phyloP scores from a whole-genome alignment of 2,888 invertebrate genomes.

The Ischnura elegans region DNA sequence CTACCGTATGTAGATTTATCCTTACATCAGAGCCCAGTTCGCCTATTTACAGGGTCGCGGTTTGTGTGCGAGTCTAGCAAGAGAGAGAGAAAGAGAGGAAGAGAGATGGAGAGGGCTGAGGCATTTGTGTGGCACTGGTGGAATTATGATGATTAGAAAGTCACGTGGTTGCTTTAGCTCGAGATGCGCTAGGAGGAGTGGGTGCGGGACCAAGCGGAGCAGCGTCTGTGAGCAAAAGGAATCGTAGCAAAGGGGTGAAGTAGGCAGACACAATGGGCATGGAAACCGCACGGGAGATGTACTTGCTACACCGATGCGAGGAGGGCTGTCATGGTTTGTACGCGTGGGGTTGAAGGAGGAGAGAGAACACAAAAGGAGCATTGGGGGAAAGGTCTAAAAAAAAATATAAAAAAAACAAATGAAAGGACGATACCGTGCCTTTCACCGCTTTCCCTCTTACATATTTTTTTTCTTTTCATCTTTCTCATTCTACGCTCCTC shows the following conservation, averaged over 20 bases:
- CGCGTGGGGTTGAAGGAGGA: background rate
- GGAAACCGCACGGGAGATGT: constrained; percentile 12
- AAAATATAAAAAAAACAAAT: background rate
- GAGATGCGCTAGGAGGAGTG: background rate
- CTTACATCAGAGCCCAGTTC: too few species aligned
- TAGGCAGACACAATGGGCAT: background rate
- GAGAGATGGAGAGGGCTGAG: background rate
- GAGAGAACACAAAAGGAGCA: background rate
- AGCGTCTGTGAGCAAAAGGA: background rate
- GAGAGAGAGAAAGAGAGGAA: too few species aligned
- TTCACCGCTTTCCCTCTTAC: background rate
- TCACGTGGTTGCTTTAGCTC: background rate
- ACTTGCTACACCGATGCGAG: background rate
- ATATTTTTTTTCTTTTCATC: background rate
- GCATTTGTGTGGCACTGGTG: background rate
- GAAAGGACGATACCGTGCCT: background rate
- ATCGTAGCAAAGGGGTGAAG: background rate
- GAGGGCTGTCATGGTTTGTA: background rate
- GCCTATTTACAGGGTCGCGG: too few species aligned
- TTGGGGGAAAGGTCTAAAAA: background rate
- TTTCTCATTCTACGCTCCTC: background rate
- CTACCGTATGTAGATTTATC: too few species aligned
- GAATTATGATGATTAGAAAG: constrained; percentile 32
- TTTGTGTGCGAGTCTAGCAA: too few species aligned
- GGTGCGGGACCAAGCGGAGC: background rate